Evolutionary conservation across 2,113 vertebrate genomes (phyloP).

Genomic region (Cinclus mexicanus): DNA sequence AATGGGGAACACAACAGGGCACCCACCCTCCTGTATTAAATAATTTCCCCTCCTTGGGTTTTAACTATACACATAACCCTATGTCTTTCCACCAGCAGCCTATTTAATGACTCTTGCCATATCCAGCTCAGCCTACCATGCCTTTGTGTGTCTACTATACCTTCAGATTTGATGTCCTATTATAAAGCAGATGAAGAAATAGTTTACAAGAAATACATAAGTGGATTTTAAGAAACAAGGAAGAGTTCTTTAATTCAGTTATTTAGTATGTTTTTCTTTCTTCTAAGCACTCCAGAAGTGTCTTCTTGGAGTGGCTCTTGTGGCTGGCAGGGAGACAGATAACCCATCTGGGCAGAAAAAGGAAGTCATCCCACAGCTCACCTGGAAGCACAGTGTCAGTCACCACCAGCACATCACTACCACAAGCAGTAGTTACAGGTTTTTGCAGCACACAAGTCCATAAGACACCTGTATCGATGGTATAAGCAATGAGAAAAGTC

Average conservation of each 20-base stretch:
- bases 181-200: neutral
- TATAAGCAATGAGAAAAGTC: neutral
- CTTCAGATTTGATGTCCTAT: neutral
- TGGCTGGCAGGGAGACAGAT: no score
- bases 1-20: neutral
- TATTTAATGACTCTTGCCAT: neutral
- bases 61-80: neutral
- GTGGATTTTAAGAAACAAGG: neutral
- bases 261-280: neutral
- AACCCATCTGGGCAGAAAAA: neutral
- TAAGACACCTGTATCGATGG: neutral
- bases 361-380: neutral
- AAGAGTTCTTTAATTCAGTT: neutral
- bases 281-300: neutral
- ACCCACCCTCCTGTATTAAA: neutral
- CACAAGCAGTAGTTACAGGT: neutral
- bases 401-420: rapidly evolving
- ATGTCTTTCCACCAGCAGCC: neutral
- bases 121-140: neutral
- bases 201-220: neutral
- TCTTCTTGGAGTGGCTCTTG: no score
- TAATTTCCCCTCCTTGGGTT: neutral
- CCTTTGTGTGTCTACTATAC: neutral
- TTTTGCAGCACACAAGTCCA: neutral
- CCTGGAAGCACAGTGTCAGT: neutral